These are phyloP conservation scores for Athripsodes cinereus DNA, from an alignment of 2,888 invertebrate genomes.

Conservation along the genomic window DNA sequence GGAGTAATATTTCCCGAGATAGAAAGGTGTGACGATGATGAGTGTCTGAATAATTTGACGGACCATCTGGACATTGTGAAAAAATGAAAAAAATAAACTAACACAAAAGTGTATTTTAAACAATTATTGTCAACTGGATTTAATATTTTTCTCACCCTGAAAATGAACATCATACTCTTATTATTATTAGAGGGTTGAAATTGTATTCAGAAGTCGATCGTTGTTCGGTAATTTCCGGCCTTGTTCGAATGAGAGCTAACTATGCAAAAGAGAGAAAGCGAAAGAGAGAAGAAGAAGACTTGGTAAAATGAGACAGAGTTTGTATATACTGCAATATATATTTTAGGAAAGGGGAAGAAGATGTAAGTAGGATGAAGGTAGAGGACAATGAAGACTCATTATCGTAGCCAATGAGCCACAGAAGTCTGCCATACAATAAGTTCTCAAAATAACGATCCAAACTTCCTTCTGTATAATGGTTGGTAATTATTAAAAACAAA, in stretches of 20 bases:
- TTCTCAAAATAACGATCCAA: background rate
- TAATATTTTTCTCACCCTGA: slow-evolving; percentile 9
- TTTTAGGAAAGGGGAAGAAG: background rate
- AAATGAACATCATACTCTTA: background rate
- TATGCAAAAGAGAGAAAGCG: too few relatives aligned
- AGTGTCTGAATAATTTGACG: too few relatives aligned
- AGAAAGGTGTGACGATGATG: too few relatives aligned
- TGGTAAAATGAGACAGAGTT: too few relatives aligned
- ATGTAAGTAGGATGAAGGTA: slow-evolving; percentile 12
- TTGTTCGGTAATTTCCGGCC: slow-evolving; percentile 8
- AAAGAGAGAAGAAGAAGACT: too few relatives aligned
- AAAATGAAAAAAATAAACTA: too few relatives aligned
- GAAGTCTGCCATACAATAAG: background rate
- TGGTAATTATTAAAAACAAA: too few relatives aligned
- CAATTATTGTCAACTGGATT: too few relatives aligned
- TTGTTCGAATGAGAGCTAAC: slow-evolving; percentile 5
- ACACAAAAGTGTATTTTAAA: too few relatives aligned
- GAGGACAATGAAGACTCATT: slow-evolving; percentile 26
- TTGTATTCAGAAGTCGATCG: slow-evolving; percentile 17
- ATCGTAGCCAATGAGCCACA: slow-evolving; percentile 15
- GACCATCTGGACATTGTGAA: too few relatives aligned
- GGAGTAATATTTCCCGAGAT: too few relatives aligned
- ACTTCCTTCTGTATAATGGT: background rate
- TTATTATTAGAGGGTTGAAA: slow-evolving; percentile 12
- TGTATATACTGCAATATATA: background rate